These are phyloP conservation scores for Pomacea canaliculata DNA, from an alignment of 2,888 invertebrate genomes.

Conservation along the genomic window DNA sequence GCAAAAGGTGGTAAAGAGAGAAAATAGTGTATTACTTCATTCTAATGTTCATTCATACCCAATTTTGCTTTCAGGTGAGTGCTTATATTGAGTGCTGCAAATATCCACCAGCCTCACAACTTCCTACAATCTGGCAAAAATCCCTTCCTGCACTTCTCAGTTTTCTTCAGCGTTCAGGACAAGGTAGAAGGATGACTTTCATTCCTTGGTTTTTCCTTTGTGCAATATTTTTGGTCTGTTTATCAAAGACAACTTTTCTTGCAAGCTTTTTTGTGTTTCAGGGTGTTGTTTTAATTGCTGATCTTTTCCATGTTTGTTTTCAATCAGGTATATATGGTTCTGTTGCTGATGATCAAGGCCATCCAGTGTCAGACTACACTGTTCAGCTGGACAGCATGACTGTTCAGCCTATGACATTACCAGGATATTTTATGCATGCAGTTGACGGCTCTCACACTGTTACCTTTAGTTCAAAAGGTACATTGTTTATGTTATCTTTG, in stretches of 20 bases:
- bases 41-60: too few species aligned
- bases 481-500: neutral
- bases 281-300: neutral
- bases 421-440: slow-evolving; percentile 49
- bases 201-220: neutral
- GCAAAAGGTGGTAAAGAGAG: too few species aligned
- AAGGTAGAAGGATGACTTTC: slow-evolving; percentile 51
- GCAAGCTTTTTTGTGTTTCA: neutral
- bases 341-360: slow-evolving; percentile 40
- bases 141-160: slow-evolving; percentile 71
- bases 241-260: neutral
- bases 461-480: slow-evolving; percentile 56
- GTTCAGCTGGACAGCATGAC: slow-evolving; percentile 49
- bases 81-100: slow-evolving; percentile 86
- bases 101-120: slow-evolving; percentile 78
- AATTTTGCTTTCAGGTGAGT: slow-evolving; percentile 71
- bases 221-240: neutral
- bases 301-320: slow-evolving; percentile 3
- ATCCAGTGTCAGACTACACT: slow-evolving; percentile 38
- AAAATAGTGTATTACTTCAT: too few species aligned
- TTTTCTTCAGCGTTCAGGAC: slow-evolving; percentile 69
- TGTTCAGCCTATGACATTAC: slow-evolving; percentile 23
- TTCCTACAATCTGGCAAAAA: slow-evolving; percentile 82
- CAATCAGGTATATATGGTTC: slow-evolving; percentile 49
- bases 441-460: slow-evolving; percentile 54